phyloP scores from a whole-genome alignment of 2,797 vertebrate genomes.

The Acipenser ruthenus region DNA sequence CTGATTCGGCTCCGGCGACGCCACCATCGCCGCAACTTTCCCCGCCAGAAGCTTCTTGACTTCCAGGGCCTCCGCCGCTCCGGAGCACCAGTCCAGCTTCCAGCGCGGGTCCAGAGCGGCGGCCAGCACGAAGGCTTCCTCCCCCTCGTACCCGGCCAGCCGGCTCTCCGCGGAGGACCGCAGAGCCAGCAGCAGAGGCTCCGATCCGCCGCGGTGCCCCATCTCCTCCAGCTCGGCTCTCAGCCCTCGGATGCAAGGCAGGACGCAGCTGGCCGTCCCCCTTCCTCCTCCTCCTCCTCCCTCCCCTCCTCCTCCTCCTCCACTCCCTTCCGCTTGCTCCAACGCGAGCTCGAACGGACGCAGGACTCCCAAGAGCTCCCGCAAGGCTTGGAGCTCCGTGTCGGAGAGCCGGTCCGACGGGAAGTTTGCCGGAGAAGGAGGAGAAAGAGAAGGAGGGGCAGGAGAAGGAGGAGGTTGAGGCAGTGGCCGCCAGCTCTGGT shows the following conservation, averaged over 20 bases:
- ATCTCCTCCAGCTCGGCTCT: neutral
- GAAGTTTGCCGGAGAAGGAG: no score
- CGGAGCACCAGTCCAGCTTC: neutral
- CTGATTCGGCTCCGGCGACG: no score
- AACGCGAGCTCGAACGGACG: neutral
- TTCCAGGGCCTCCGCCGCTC: no score
- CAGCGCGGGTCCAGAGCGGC: neutral
- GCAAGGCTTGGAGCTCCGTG: no score
- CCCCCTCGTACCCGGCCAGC: neutral
- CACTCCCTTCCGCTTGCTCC: neutral
- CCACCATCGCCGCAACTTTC: no score
- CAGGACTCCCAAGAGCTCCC: neutral
- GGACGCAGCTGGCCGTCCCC: neutral
- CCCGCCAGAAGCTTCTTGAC: no score
- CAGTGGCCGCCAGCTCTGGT: no score
- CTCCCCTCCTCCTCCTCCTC: no score
- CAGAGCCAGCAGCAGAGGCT: neutral
- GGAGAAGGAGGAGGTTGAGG: no score
- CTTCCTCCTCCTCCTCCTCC: neutral
- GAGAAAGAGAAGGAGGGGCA: no score
- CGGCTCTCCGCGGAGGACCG: neutral
- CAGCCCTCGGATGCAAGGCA: neutral
- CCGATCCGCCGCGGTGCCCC: no score
- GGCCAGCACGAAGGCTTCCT: neutral
- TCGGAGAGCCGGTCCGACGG: no score